These are phyloP conservation scores for Agrypnia vestita DNA, from an alignment of 1,140 invertebrate genomes.

Conservation along the genomic window DNA sequence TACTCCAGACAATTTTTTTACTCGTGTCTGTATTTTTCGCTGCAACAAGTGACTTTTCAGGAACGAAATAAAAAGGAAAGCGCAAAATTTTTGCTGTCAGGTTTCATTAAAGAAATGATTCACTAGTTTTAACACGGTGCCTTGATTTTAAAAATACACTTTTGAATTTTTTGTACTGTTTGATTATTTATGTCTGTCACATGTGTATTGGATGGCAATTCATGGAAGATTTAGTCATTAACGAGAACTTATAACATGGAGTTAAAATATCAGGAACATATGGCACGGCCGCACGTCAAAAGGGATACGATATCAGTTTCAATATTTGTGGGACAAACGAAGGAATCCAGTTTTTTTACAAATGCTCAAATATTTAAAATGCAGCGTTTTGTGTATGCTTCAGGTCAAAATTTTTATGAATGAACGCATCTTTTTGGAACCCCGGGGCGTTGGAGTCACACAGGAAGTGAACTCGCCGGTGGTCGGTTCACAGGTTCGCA, in stretches of 20 bases:
- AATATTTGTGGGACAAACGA: not conserved
- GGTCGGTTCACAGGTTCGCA: conserved; percentile 48
- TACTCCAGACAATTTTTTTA: not conserved
- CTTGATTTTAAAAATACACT: not conserved
- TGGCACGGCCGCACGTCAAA: not conserved
- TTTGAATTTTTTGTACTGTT: conserved; percentile 5
- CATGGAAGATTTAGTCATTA: conserved; percentile 41
- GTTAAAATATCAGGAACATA: conserved; percentile 12
- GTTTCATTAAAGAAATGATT: not conserved
- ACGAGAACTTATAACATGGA: not conserved
- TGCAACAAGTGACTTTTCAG: not conserved
- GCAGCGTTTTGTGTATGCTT: conserved; percentile 23
- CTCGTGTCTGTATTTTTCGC: not conserved
- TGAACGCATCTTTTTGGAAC: conserved; percentile 29
- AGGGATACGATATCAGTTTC: conserved; percentile 1
- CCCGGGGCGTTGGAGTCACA: conserved; percentile 38
- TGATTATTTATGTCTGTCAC: conserved; percentile 38
- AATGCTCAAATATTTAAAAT: not conserved
- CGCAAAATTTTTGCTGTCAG: not conserved
- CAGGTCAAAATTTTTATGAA: conserved; percentile 54
- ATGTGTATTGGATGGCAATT: conserved; percentile 35
- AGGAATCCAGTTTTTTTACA: not conserved
- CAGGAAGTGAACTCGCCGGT: conserved; percentile 53
- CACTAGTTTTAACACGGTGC: not conserved
- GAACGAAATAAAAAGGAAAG: not conserved